Evolutionary conservation across 1,140 invertebrate species (phyloP).

Genomic region (Drosophila sucinea): DNA sequence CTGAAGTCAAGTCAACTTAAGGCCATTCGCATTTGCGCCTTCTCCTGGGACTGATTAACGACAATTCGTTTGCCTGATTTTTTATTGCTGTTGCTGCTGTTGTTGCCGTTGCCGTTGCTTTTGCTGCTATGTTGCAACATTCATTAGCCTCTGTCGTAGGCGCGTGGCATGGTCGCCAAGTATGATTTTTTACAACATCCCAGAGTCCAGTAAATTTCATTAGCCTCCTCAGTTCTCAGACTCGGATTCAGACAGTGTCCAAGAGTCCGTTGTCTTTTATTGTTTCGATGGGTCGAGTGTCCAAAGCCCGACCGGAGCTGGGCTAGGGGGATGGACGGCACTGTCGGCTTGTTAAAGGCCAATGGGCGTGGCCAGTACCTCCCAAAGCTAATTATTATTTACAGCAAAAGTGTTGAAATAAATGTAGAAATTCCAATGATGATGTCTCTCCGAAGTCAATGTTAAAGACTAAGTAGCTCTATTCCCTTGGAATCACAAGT

Average conservation of each 20-base stretch:
- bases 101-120: slow-evolving; percentile 27
- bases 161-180: slow-evolving; percentile 56
- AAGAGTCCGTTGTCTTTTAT: slow-evolving; percentile 59
- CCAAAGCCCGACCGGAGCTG: too few species aligned
- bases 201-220: slow-evolving; percentile 68
- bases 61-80: slow-evolving; percentile 81
- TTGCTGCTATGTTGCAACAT: slow-evolving; percentile 60
- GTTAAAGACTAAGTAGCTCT: too few species aligned
- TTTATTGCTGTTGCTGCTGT: slow-evolving; percentile 59
- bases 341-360: background rate
- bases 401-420: slow-evolving; percentile 27
- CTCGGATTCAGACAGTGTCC: slow-evolving; percentile 14
- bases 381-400: slow-evolving; percentile 42
- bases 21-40: slow-evolving; percentile 22
- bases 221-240: slow-evolving; percentile 37
- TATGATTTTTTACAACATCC: slow-evolving; percentile 15
- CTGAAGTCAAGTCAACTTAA: slow-evolving; percentile 19
- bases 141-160: slow-evolving; percentile 76
- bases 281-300: slow-evolving; percentile 32
- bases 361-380: slow-evolving; percentile 61
- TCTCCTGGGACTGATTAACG: slow-evolving; percentile 69
- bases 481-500: too few species aligned
- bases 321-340: background rate
- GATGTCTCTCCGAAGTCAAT: background rate
- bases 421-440: too few species aligned